These are phyloP conservation scores for Limnephilus marmoratus DNA, from an alignment of 2,888 invertebrate genomes.

Conservation along the genomic window DNA sequence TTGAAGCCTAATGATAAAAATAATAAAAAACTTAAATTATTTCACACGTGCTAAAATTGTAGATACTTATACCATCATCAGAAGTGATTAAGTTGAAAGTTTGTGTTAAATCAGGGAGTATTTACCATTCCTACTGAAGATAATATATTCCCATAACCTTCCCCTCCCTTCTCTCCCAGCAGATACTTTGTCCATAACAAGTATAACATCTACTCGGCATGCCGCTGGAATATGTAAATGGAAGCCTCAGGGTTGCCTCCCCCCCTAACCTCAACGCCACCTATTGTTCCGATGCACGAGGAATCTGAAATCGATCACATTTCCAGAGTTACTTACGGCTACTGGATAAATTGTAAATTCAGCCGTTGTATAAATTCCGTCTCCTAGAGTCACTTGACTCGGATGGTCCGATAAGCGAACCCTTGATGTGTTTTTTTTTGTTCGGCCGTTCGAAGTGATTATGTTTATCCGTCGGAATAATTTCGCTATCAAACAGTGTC, in stretches of 20 bases:
- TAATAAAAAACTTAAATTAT: too few relatives aligned
- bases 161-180: neutral
- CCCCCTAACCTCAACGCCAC: conserved; percentile 3
- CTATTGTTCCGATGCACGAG: conserved; percentile 55
- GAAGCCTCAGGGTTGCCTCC: neutral
- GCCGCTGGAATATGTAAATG: neutral
- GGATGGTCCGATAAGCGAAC: conserved; percentile 20
- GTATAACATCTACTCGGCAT: neutral
- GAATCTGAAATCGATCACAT: conserved; percentile 53
- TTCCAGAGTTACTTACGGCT: conserved; percentile 38
- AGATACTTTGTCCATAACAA: neutral
- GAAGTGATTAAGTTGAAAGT: too few relatives aligned
- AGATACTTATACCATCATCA: too few relatives aligned
- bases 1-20: neutral
- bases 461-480: conserved; percentile 22
- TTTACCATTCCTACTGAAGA: neutral
- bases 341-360: conserved; percentile 27
- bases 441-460: conserved; percentile 8
- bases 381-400: conserved; percentile 12
- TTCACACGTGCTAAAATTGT: too few relatives aligned
- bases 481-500: conserved; percentile 21
- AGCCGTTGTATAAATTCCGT: conserved; percentile 22
- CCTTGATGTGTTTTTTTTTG: conserved; percentile 16
- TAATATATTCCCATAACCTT: neutral
- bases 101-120: neutral